A percentile compares a stretch with the other conserved stretches of the same genome.
phyloP scores from a whole-genome alignment of 2,113 vertebrate species.

The Nothocercus nigrocapillus region DNA sequence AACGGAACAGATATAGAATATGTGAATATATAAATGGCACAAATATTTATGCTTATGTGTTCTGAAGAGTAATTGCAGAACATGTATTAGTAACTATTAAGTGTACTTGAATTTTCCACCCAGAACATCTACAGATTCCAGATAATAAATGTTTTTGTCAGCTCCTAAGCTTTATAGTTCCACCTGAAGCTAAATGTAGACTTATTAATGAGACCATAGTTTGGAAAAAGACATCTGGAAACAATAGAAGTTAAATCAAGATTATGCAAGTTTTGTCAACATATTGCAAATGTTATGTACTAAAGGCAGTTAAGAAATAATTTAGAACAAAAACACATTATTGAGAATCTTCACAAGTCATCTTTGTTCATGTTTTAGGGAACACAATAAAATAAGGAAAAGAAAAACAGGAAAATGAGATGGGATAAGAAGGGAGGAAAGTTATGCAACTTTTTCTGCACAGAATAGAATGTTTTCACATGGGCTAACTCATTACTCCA shows the following conservation, averaged over 20 bases:
- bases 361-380: neutral
- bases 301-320: slow-evolving; percentile 1
- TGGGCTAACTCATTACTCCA: neutral
- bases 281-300: neutral
- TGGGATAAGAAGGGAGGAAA: neutral
- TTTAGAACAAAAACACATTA: neutral
- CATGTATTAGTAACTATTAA: neutral
- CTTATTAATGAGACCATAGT: neutral
- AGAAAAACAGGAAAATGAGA: neutral
- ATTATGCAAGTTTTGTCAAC: neutral
- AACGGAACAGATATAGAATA: neutral
- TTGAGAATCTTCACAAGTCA: neutral
- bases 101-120: neutral
- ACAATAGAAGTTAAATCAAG: neutral
- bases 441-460: neutral
- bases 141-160: neutral
- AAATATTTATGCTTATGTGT: neutral
- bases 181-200: neutral
- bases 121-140: neutral
- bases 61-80: neutral
- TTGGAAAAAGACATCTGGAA: neutral
- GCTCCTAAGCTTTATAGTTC: neutral
- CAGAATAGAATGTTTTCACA: neutral
- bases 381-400: neutral
- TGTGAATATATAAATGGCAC: neutral